Base-by-base conservation (phyloP, 2,888 invertebrate species). In the Geotrupes spiniger region DNA sequence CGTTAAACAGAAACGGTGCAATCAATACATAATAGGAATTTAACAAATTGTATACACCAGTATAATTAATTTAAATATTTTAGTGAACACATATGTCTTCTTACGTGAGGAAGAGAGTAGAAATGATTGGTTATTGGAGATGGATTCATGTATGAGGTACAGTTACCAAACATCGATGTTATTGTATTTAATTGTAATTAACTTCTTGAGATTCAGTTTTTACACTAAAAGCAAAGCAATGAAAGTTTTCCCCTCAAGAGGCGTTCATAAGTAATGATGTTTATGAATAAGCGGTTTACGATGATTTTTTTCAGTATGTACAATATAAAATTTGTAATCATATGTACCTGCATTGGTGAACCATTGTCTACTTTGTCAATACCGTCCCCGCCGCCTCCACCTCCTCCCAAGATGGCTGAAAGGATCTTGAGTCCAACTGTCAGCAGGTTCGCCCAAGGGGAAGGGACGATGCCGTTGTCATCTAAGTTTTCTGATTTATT, bases 281-380 rank as follows among this genome's bases (percentile, higher is more conserved):
- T 14, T 16, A 25, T 1, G 11, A 16, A 29, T 9, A 12, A 21
- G 10, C 14, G n/a, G 9, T 21, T 21, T 21, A 21, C 6, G 21
- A 21, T 21, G 21, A 33, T 8, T n/a, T n/a, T n/a, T n/a, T n/a
- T n/a, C 14, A 14, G 36, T 28, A 36, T 40, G 27, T 40, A 38
- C 39, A 38, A 6, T 11, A 11, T 10, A 11, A 5, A 10, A 29
- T 4, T 11, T 37, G 3, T 38, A 17, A 38, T 12, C 2, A 9
- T 15, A 12, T 5, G 21, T 49, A 92, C 92, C 89, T 91, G 92
- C 87, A 92, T 88, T 51, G 92, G 91, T 11, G 87, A 85, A 65
- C 87, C 89, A 70, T 90, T 89, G 75, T 92, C 92, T 48, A 92
- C 89, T 75, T 92, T 92, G 72, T 93, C 92, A 71, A 92, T 91